phyloP scores from a whole-genome alignment of 2,888 invertebrate genomes.

The Cerceris rybyensis region DNA sequence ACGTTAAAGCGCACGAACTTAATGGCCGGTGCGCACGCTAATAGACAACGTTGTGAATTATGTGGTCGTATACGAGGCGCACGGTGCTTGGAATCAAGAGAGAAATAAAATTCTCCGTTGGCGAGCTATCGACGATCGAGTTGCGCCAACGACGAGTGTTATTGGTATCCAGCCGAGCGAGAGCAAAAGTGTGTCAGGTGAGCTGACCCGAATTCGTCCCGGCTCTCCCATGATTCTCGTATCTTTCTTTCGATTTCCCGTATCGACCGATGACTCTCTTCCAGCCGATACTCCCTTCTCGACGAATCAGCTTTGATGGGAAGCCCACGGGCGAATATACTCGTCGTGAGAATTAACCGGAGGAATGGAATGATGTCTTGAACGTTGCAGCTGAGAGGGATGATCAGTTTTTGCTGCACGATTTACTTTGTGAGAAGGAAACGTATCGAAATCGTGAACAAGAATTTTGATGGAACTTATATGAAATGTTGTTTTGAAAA shows the following conservation, averaged over 20 bases:
- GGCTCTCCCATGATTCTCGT: slow-evolving; percentile 10
- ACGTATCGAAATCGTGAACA: no score
- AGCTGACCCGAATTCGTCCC: slow-evolving; percentile 61
- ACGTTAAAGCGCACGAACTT: slow-evolving; percentile 24
- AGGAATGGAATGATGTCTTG: not conserved
- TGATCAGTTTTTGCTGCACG: no score
- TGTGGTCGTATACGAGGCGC: slow-evolving; percentile 15
- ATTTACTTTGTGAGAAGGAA: no score
- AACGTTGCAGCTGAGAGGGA: not conserved
- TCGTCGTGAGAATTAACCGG: not conserved
- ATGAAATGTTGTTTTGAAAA: no score
- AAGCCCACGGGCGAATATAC: not conserved
- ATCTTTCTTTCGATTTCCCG: slow-evolving; percentile 34
- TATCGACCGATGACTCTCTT: slow-evolving; percentile 57
- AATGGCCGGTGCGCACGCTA: slow-evolving; percentile 46
- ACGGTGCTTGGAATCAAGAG: slow-evolving; percentile 20
- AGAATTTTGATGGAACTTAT: no score
- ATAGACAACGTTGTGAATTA: slow-evolving; percentile 52
- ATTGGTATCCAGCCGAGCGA: slow-evolving; percentile 49
- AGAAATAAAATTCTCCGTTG: slow-evolving; percentile 48
- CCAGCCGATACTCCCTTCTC: slow-evolving; percentile 24
- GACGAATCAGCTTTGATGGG: no score
- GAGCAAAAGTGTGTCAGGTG: slow-evolving; percentile 52
- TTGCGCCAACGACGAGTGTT: slow-evolving; percentile 40
- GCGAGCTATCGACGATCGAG: slow-evolving; percentile 32